These are phyloP conservation scores for Pimephales promelas DNA, from an alignment of 2,113 vertebrate genomes.

Conservation along the genomic window DNA sequence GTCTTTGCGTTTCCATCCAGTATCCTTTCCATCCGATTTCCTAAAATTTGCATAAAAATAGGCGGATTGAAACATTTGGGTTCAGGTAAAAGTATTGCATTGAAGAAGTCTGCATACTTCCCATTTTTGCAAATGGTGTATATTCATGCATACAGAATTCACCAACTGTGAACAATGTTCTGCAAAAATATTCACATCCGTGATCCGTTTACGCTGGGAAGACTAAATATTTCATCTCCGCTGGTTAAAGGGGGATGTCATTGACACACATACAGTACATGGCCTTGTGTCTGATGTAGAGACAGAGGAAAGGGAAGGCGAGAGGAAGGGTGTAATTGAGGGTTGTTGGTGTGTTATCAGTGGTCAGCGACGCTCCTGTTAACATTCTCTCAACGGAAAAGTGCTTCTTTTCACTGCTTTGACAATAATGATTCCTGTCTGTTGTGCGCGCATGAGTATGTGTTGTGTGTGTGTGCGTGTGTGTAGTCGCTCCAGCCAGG, in stretches of 20 bases:
- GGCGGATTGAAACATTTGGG: no score
- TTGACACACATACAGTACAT: constrained; percentile 24
- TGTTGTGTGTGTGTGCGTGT: not conserved
- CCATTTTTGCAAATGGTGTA: not conserved
- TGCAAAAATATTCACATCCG: constrained; percentile 13
- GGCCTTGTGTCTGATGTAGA: constrained; percentile 23
- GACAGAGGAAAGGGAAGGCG: not conserved
- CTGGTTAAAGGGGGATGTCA: constrained; percentile 19
- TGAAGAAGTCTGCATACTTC: not conserved
- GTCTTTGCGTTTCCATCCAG: no score
- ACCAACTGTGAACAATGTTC: not conserved
- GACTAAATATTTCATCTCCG: constrained; percentile 15
- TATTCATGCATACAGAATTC: not conserved
- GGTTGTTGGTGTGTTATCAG: constrained; percentile 64
- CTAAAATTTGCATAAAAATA: no score
- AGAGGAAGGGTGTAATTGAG: constrained; percentile 53
- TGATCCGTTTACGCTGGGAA: not conserved
- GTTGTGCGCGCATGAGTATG: not conserved
- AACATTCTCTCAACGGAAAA: constrained; percentile 51
- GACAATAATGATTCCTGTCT: constrained; percentile 55
- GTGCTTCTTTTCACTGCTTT: constrained; percentile 58
- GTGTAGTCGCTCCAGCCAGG: constrained; percentile 7
- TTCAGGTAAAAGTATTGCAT: not conserved
- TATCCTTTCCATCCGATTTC: no score
- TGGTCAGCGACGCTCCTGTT: constrained; percentile 58